phyloP scores from a whole-genome alignment of 2,113 vertebrate species.

The Sprattus sprattus region DNA sequence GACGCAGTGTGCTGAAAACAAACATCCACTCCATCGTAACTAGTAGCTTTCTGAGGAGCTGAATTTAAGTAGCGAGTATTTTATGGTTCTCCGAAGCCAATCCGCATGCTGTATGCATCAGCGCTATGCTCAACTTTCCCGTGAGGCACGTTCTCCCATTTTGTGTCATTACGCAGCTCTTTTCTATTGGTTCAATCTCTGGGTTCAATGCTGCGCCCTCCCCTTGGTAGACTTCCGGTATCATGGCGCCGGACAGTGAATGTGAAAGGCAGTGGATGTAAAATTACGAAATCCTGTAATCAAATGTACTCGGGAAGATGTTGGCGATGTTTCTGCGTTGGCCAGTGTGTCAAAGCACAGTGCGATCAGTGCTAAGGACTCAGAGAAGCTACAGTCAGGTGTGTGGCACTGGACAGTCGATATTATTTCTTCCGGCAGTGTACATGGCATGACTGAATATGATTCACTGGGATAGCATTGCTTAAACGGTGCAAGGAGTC shows the following conservation, averaged over 20 bases:
- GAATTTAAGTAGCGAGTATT: neutral
- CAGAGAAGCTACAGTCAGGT: slow-evolving; percentile 68
- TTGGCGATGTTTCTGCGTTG: slow-evolving; percentile 45
- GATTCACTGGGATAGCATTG: neutral
- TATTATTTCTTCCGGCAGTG: neutral
- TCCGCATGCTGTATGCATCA: neutral
- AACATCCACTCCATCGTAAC: neutral
- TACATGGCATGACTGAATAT: neutral
- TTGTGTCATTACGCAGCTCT: neutral
- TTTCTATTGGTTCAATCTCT: slow-evolving; percentile 20
- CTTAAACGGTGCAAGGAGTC: neutral
- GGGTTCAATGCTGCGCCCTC: slow-evolving; percentile 25
- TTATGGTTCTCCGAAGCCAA: neutral
- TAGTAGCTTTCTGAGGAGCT: neutral
- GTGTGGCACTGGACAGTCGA: slow-evolving; percentile 31
- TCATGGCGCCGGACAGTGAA: slow-evolving; percentile 65
- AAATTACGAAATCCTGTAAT: neutral
- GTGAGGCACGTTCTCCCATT: neutral
- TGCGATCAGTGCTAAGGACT: slow-evolving; percentile 29
- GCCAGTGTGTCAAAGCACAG: slow-evolving; percentile 36
- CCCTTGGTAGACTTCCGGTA: slow-evolving; percentile 56
- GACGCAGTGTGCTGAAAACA: neutral
- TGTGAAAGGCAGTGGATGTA: slow-evolving; percentile 36
- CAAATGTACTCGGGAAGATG: slow-evolving; percentile 47
- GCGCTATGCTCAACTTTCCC: neutral